Evolutionary conservation across 1,140 invertebrate species (phyloP).

Genomic region (Leucophenga varia): DNA sequence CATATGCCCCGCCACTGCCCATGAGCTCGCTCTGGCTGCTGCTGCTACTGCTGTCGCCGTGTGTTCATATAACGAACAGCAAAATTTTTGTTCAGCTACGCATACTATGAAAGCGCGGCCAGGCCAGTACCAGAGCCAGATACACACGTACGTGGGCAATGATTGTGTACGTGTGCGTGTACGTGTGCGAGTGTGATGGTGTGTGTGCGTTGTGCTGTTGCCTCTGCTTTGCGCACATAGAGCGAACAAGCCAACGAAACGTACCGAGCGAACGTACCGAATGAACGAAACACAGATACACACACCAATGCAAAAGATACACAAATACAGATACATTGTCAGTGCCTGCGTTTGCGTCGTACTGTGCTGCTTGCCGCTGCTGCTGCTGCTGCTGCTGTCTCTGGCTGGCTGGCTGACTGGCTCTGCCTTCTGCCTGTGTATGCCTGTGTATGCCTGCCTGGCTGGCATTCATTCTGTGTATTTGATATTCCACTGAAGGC

Average conservation of each 20-base stretch:
- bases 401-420: constrained; percentile 21
- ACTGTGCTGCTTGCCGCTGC: too few relatives aligned
- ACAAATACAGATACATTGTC: constrained; percentile 21
- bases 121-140: constrained; percentile 43
- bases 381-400: constrained; percentile 9
- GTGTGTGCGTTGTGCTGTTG: constrained; percentile 15
- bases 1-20: constrained; percentile 11
- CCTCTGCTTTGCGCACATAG: constrained; percentile 32
- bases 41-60: constrained; percentile 14
- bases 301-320: constrained; percentile 2
- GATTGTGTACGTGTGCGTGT: background rate
- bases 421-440: too few relatives aligned
- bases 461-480: constrained; percentile 43
- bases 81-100: constrained; percentile 21
- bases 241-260: constrained; percentile 14
- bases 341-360: constrained; percentile 48
- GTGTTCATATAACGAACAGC: constrained; percentile 44
- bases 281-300: constrained; percentile 12
- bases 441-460: too few relatives aligned
- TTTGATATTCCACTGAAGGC: constrained; percentile 51
- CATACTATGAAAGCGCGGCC: constrained; percentile 24
- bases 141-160: constrained; percentile 32
- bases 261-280: constrained; percentile 10
- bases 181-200: constrained; percentile 11
- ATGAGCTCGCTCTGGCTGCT: constrained; percentile 7